Percentiles rank a stretch among this genome's conserved stretches.
Evolutionary conservation across 2,797 vertebrate genomes (phyloP).

Genomic region (Mallotus villosus): DNA sequence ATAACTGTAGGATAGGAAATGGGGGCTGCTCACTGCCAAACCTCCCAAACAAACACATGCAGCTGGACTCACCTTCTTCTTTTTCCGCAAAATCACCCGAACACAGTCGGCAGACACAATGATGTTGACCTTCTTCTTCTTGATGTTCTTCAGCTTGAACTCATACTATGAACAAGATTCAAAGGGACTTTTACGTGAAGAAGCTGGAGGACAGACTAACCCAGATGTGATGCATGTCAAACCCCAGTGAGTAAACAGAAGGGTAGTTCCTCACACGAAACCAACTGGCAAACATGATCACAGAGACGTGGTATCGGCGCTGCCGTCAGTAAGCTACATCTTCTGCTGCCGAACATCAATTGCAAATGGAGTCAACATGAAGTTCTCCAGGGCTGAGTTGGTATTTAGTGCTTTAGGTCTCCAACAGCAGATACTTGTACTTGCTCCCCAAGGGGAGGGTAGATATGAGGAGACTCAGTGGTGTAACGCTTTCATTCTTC

Average conservation of each 20-base stretch:
- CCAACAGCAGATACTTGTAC: constrained; percentile 37
- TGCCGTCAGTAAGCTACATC: background rate
- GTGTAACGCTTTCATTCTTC: constrained; percentile 59
- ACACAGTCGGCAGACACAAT: constrained; percentile 90
- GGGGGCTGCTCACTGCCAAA: too few species aligned
- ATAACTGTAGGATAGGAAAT: background rate
- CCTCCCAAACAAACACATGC: background rate
- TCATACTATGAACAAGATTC: constrained; percentile 81
- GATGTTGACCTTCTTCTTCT: constrained; percentile 98
- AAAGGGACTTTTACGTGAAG: background rate
- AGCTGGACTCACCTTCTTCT: constrained; percentile 82
- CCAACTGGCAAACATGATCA: background rate
- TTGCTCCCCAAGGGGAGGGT: constrained; percentile 29
- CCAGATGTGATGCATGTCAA: background rate
- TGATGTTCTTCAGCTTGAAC: constrained; percentile 98
- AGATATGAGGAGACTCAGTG: constrained; percentile 25
- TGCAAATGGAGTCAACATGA: constrained; percentile 52
- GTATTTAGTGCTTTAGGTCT: constrained; percentile 45
- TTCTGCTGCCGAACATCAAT: constrained; percentile 41
- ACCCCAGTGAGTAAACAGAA: too few species aligned
- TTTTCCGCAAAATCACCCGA: constrained; percentile 91
- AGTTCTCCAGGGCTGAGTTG: constrained; percentile 24
- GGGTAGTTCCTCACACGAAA: background rate
- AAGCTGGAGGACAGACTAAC: background rate
- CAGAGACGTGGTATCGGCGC: background rate